Evolutionary conservation across 2,797 vertebrate genomes (phyloP).

Genomic region (Macroramphosus scolopax): DNA sequence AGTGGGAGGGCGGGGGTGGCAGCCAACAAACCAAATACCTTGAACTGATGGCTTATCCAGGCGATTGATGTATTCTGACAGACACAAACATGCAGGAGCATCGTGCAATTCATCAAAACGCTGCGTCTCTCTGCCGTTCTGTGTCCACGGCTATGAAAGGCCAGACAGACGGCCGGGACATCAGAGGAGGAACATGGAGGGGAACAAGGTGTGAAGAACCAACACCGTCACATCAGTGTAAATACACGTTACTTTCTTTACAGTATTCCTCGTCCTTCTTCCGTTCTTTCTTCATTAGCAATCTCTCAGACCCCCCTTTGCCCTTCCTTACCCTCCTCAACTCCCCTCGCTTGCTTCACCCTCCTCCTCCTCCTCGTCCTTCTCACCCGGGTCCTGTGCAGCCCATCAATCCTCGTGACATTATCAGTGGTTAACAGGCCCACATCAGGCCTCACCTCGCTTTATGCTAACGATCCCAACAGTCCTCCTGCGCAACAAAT

Average conservation of each 20-base stretch:
- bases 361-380: slow-evolving; percentile 34
- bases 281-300: slow-evolving; percentile 6
- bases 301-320: slow-evolving; percentile 5
- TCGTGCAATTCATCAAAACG: slow-evolving; percentile 73
- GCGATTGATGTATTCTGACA: slow-evolving; percentile 77
- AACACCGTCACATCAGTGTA: not conserved
- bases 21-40: slow-evolving; percentile 55
- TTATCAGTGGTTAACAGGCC: slow-evolving; percentile 67
- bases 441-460: slow-evolving; percentile 42
- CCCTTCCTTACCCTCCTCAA: slow-evolving; percentile 34
- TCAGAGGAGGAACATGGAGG: slow-evolving; percentile 18
- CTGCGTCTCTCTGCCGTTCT: slow-evolving; percentile 62
- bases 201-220: slow-evolving; percentile 2
- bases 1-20: slow-evolving; percentile 7
- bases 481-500: slow-evolving; percentile 44
- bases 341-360: slow-evolving; percentile 32
- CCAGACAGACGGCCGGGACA: slow-evolving; percentile 5
- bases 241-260: too few species aligned
- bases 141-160: slow-evolving; percentile 47
- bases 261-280: not conserved
- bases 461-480: slow-evolving; percentile 62
- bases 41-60: slow-evolving; percentile 73
- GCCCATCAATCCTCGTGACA: slow-evolving; percentile 61
- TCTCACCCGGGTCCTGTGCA: slow-evolving; percentile 40
- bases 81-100: slow-evolving; percentile 51